Base-by-base conservation (phyloP, 2,888 invertebrate genomes). In the Julus scanicus region DNA sequence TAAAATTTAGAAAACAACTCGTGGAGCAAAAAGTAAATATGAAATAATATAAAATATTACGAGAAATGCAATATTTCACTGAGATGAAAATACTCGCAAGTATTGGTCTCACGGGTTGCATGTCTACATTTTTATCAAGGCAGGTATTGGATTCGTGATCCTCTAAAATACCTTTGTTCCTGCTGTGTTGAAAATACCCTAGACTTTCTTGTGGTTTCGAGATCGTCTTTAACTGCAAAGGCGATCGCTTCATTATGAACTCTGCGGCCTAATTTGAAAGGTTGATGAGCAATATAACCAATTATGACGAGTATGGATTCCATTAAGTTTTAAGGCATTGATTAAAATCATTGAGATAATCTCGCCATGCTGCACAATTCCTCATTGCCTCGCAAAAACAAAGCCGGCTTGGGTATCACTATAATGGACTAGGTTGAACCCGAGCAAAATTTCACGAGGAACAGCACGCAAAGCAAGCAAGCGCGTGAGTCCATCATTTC, bases 321-420 rank as follows among this genome's bases (percentile, higher is more conserved):
- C 63, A 63, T 63, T 63, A 63, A 63, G 17, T 63, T 63, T 29
- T 63, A 63, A 63, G 63, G 63, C 63, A 63, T 63, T 63, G 63
- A 20, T 63, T 63, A 63, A 63, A 63, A 63, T 20, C 17, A 63
- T 63, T 9, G 57, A 8, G 20, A 63, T n/a, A 63, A 63, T 63
- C 63, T 15, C 63, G 17, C 13, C 8, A 20, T n/a, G 63, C 63
- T 63, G 63, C 63, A 63, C 63, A 63, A 8, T 20, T n/a, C 63
- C n/a, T 63, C 49, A 48, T 13, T 20, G 63, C 63, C 63, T 63
- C n/a, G n/a, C 63, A 63, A 57, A 63, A 1, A 63, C 63, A 63
- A 63, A n/a, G 63, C 63, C 20, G 63, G 63, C 63, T 63, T 63
- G 20, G n/a, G 20, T 9, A 63, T 63, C 63, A 63, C 63, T 63